phyloP scores from a whole-genome alignment of 2,888 invertebrate genomes.

The Drosophila subsilvestris region DNA sequence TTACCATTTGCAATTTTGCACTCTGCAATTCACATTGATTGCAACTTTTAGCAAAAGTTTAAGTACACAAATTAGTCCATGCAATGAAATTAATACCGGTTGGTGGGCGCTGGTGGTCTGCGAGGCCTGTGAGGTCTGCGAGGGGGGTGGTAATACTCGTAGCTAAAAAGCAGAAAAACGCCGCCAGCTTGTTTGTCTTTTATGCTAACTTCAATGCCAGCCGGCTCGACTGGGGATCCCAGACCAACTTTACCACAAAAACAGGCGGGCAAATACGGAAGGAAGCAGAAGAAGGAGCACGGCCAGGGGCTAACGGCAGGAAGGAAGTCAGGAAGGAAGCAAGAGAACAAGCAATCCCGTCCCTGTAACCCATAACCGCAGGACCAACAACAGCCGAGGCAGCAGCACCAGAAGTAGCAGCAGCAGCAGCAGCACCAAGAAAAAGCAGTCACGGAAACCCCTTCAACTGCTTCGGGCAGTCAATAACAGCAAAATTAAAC shows the following conservation, averaged over 20 bases:
- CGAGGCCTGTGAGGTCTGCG: not conserved
- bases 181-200: conserved; percentile 57
- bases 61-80: conserved; percentile 50
- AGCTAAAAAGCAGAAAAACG: conserved; percentile 49
- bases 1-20: conserved; percentile 19
- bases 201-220: conserved; percentile 66
- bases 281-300: conserved; percentile 17
- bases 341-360: conserved; percentile 38
- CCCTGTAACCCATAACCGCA: conserved; percentile 68
- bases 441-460: conserved; percentile 47
- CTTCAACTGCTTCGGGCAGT: conserved; percentile 67
- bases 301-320: conserved; percentile 8
- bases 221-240: conserved; percentile 15
- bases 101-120: conserved; percentile 4
- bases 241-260: conserved; percentile 48
- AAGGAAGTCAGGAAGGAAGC: conserved; percentile 49
- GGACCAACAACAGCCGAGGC: conserved; percentile 37
- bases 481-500: conserved; percentile 78
- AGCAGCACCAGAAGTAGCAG: conserved; percentile 1
- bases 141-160: not conserved
- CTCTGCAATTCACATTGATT: conserved; percentile 35
- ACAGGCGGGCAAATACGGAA: conserved; percentile 51
- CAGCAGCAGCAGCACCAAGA: conserved; percentile 24
- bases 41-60: conserved; percentile 46
- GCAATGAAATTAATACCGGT: conserved; percentile 55